Evolutionary conservation across 2,113 vertebrate species (phyloP).

Genomic region (Gadus macrocephalus): DNA sequence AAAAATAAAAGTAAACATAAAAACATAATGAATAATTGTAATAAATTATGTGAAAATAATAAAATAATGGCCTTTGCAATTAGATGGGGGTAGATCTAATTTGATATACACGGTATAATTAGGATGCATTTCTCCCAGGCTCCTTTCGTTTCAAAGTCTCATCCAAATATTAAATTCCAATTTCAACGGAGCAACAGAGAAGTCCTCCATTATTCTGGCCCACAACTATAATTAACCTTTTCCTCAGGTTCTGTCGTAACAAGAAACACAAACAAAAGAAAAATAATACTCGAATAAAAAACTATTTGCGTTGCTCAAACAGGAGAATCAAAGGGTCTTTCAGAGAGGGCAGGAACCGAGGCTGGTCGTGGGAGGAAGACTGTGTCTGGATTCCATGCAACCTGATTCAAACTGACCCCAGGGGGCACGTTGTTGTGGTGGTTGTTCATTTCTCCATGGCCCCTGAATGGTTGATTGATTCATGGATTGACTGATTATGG

Average conservation of each 20-base stretch:
- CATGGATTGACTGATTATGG: too few relatives aligned
- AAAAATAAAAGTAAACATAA: too few relatives aligned
- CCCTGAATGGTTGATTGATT: too few relatives aligned
- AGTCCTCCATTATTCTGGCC: constrained; percentile 33
- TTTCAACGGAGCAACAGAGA: constrained; percentile 31
- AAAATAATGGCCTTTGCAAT: neutral
- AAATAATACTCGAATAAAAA: neutral
- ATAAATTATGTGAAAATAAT: neutral
- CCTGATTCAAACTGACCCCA: neutral
- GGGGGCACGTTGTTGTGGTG: too few relatives aligned
- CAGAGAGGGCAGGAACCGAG: too few relatives aligned
- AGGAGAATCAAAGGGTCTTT: constrained; percentile 36
- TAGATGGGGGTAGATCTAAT: neutral
- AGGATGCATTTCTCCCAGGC: too few relatives aligned
- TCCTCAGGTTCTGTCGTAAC: constrained; percentile 20
- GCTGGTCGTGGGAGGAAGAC: too few relatives aligned
- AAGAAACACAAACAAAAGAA: too few relatives aligned
- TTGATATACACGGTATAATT: neutral
- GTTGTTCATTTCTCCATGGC: too few relatives aligned
- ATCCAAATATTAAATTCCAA: constrained; percentile 28
- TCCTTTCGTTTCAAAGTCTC: neutral
- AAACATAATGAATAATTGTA: too few relatives aligned
- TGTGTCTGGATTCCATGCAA: constrained; percentile 25
- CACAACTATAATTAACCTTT: constrained; percentile 54
- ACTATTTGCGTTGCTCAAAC: constrained; percentile 32